Evolutionary conservation across 2,113 vertebrate species (phyloP).

Genomic region (Tyrannus savana): DNA sequence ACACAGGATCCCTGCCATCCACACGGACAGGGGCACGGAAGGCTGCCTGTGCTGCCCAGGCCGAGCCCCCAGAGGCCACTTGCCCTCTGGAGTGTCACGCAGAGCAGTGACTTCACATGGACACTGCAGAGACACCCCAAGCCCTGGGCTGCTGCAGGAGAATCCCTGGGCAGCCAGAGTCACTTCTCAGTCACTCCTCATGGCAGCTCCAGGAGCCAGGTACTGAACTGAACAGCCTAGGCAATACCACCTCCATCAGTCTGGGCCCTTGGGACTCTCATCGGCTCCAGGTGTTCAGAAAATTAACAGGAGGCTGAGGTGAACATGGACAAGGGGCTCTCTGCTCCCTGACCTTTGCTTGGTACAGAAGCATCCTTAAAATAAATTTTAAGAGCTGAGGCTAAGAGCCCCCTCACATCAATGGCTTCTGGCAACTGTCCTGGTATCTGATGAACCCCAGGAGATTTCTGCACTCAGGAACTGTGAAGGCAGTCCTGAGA

Average conservation of each 20-base stretch:
- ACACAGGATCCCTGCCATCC: background rate
- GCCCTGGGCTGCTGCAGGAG: background rate
- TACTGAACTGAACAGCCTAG: background rate
- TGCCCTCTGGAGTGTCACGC: background rate
- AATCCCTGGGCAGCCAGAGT: background rate
- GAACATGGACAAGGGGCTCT: background rate
- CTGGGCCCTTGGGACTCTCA: background rate
- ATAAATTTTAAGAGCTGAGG: background rate
- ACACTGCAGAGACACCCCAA: background rate
- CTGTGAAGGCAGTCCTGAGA: background rate
- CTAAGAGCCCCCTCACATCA: fast-evolving
- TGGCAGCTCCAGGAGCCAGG: background rate
- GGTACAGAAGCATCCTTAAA: background rate
- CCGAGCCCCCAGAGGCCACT: background rate
- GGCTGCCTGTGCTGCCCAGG: background rate
- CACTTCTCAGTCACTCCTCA: background rate
- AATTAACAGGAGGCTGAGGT: background rate
- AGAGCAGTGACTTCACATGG: background rate
- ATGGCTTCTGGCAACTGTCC: background rate
- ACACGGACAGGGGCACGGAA: background rate
- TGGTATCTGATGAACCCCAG: background rate
- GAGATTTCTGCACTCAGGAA: background rate
- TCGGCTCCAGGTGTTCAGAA: background rate
- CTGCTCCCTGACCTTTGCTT: background rate
- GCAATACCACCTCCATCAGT: background rate